These are phyloP conservation scores for Drosophila demipolita DNA, from an alignment of 2,888 invertebrate genomes.

Conservation along the genomic window DNA sequence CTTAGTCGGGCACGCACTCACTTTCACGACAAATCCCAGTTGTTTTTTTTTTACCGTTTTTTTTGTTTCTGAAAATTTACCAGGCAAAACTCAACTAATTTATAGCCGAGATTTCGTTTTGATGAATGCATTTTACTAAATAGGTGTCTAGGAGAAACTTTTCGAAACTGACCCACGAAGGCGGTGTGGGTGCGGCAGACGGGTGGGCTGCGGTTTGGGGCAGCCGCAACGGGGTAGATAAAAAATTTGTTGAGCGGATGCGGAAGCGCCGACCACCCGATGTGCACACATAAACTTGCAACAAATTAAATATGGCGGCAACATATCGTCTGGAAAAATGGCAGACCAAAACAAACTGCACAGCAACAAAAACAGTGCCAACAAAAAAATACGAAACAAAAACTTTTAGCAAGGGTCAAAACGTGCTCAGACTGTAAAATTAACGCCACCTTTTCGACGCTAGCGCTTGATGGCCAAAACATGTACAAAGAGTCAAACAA, in stretches of 20 bases:
- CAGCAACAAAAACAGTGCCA: slow-evolving; percentile 32
- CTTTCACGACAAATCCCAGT: not conserved
- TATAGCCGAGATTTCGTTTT: slow-evolving; percentile 64
- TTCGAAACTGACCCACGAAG: slow-evolving; percentile 28
- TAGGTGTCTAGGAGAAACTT: slow-evolving; percentile 54
- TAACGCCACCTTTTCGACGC: slow-evolving; percentile 66
- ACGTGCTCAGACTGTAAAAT: slow-evolving; percentile 78
- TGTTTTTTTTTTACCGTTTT: slow-evolving; percentile 40
- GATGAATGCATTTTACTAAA: slow-evolving; percentile 61
- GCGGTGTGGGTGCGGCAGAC: not conserved
- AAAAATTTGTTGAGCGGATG: slow-evolving; percentile 56
- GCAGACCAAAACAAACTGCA: slow-evolving; percentile 70
- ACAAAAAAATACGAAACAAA: slow-evolving; percentile 27
- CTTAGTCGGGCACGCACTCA: not conserved
- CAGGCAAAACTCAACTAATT: slow-evolving; percentile 58
- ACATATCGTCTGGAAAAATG: slow-evolving; percentile 77
- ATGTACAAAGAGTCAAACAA: slow-evolving; percentile 64
- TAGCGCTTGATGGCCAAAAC: slow-evolving; percentile 53
- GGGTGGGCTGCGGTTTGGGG: too few relatives aligned
- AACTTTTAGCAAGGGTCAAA: slow-evolving; percentile 66
- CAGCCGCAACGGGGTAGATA: slow-evolving; percentile 45
- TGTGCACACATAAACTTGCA: slow-evolving; percentile 55
- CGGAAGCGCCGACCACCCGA: slow-evolving; percentile 56
- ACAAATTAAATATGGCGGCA: slow-evolving; percentile 78
- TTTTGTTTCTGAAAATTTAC: slow-evolving; percentile 45